Evolutionary conservation across 1,140 invertebrate genomes (phyloP).

Genomic region (Periplaneta americana): DNA sequence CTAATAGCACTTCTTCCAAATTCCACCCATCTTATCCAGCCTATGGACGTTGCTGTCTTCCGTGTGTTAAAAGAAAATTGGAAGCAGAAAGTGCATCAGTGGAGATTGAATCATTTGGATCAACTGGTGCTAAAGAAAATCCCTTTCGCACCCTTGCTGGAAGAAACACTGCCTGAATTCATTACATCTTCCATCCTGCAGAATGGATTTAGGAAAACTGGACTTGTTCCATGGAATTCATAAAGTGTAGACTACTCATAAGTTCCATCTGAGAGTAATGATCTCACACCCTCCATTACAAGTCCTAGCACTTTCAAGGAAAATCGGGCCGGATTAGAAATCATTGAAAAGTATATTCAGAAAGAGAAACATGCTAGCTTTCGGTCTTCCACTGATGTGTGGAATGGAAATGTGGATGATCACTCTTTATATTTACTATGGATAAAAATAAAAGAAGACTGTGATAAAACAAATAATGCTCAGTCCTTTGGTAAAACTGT

Average conservation of each 20-base stretch:
- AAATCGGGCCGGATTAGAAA: not conserved
- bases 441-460: too few species aligned
- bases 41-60: constrained; percentile 37
- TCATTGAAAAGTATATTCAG: not conserved
- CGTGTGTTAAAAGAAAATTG: constrained; percentile 31
- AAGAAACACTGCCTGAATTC: constrained; percentile 23
- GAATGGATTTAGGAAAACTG: constrained; percentile 31
- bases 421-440: not conserved
- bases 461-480: too few species aligned
- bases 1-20: constrained; percentile 37
- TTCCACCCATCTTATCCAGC: constrained; percentile 38
- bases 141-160: constrained; percentile 31
- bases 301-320: not conserved
- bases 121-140: constrained; percentile 28
- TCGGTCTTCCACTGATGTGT: not conserved
- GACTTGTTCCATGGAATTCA: constrained; percentile 31
- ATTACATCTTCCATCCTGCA: constrained; percentile 2
- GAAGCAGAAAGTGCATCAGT: constrained; percentile 25
- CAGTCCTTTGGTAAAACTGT: too few species aligned
- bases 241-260: not conserved
- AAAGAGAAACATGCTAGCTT: not conserved
- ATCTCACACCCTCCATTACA: not conserved
- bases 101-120: not conserved
- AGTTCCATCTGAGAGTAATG: not conserved
- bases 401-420: not conserved